A percentile compares a stretch with the other conserved stretches of the same genome.
phyloP scores from a whole-genome alignment of 2,797 vertebrate species.

The Lagocephalus sceleratus region DNA sequence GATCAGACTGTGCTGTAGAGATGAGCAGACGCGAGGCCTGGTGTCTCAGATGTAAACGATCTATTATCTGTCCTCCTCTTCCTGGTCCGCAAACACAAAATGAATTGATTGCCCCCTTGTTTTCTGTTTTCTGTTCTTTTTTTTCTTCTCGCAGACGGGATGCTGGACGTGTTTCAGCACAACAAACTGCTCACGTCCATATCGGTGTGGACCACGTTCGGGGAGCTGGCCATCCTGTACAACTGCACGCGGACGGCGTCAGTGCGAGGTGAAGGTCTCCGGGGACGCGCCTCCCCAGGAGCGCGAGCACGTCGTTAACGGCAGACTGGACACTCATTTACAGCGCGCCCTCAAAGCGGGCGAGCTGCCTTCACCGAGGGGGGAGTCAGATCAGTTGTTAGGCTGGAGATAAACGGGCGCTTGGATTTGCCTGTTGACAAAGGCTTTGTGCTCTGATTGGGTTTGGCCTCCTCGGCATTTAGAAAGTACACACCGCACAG shows the following conservation, averaged over 20 bases:
- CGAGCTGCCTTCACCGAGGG: background rate
- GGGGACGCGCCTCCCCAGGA: too few relatives aligned
- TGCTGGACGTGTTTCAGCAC: constrained; percentile 89
- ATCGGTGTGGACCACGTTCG: constrained; percentile 87
- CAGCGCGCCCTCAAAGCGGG: too few relatives aligned
- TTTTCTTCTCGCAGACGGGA: constrained; percentile 79
- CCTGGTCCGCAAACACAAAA: constrained; percentile 11
- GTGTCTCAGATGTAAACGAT: too few relatives aligned
- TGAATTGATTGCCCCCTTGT: constrained; percentile 20
- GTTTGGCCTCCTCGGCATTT: constrained; percentile 27
- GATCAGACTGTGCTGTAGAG: background rate
- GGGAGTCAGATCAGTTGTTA: constrained; percentile 19
- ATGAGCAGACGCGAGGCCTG: too few relatives aligned
- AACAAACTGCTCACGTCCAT: constrained; percentile 86
- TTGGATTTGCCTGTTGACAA: constrained; percentile 34
- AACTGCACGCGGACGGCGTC: constrained; percentile 93
- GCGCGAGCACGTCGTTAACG: too few relatives aligned
- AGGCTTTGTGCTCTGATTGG: constrained; percentile 40
- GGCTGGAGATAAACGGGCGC: constrained; percentile 24
- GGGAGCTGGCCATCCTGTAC: constrained; percentile 91
- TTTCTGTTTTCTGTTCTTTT: constrained; percentile 44
- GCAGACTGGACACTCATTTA: too few relatives aligned
- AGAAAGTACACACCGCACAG: constrained; percentile 15
- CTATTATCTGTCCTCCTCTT: background rate
- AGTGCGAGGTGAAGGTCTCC: constrained; percentile 80